Evolutionary conservation across 2,888 invertebrate species (phyloP).

Genomic region (Myopa tessellatipennis): DNA sequence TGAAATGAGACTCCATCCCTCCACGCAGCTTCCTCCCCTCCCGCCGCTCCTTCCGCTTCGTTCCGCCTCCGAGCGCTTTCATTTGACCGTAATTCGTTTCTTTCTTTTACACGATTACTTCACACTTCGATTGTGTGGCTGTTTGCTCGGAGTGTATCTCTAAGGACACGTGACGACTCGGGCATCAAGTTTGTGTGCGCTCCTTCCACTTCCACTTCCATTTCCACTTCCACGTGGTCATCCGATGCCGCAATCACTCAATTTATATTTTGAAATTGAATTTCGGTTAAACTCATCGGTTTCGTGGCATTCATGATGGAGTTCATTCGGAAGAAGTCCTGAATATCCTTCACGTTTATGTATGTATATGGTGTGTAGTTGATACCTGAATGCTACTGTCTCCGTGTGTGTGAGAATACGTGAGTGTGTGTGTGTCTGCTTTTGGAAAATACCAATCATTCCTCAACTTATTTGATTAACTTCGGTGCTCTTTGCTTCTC

Average conservation of each 20-base stretch:
- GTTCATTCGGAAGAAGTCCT: neutral
- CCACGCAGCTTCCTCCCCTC: neutral
- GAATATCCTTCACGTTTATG: neutral
- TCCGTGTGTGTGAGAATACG: neutral
- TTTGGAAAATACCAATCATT: slow-evolving; percentile 42
- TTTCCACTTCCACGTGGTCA: neutral
- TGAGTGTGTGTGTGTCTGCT: slow-evolving; percentile 7
- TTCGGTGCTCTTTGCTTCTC: slow-evolving; percentile 24
- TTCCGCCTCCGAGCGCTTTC: slow-evolving; percentile 1
- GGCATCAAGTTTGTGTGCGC: neutral
- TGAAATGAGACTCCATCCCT: slow-evolving; percentile 32
- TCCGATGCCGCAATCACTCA: slow-evolving; percentile 46
- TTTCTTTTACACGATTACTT: slow-evolving; percentile 24
- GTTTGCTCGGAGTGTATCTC: neutral
- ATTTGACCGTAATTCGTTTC: slow-evolving; percentile 38
- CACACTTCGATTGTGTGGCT: slow-evolving; percentile 28
- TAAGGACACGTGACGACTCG: neutral
- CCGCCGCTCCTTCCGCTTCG: neutral
- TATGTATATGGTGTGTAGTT: neutral
- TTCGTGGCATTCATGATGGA: neutral
- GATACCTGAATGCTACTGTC: neutral
- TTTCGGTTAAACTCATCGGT: slow-evolving; percentile 37
- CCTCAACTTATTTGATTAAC: slow-evolving; percentile 41
- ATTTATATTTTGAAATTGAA: slow-evolving; percentile 48
- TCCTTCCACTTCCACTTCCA: neutral